Evolutionary conservation across 2,113 vertebrate genomes (phyloP).

Genomic region (Lutjanus erythropterus): DNA sequence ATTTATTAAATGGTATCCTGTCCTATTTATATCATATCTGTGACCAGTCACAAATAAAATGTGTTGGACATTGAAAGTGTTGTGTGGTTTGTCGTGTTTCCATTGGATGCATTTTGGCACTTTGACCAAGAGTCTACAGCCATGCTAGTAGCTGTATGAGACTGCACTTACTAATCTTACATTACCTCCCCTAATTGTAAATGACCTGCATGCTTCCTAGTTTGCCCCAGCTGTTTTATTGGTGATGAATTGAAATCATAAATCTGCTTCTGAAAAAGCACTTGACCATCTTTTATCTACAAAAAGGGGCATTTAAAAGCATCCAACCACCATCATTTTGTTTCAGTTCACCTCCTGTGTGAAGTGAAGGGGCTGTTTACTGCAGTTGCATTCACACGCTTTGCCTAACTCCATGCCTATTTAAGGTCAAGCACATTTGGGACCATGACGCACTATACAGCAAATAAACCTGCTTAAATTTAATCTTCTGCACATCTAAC

Average conservation of each 20-base stretch:
- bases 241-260: background rate
- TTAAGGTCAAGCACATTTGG: slow-evolving; percentile 43
- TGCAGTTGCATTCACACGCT: background rate
- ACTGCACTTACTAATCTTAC: background rate
- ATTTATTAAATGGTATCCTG: slow-evolving; percentile 18
- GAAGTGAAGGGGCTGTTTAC: too few species aligned
- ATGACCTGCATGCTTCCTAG: too few species aligned
- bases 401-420: slow-evolving; percentile 22
- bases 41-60: slow-evolving; percentile 56
- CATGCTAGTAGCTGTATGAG: background rate
- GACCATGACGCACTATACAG: background rate
- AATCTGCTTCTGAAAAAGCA: too few species aligned
- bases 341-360: too few species aligned
- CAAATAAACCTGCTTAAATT: slow-evolving; percentile 21
- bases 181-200: too few species aligned
- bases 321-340: too few species aligned
- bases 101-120: too few species aligned
- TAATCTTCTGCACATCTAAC: slow-evolving; percentile 16
- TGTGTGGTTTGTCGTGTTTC: background rate
- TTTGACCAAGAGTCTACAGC: background rate
- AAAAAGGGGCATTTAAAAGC: too few species aligned
- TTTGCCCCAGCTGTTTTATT: background rate
- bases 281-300: too few species aligned
- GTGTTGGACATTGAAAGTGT: slow-evolving; percentile 5
- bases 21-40: slow-evolving; percentile 42